phyloP scores from a whole-genome alignment of 2,888 invertebrate genomes.

The Cephus pygmeus region DNA sequence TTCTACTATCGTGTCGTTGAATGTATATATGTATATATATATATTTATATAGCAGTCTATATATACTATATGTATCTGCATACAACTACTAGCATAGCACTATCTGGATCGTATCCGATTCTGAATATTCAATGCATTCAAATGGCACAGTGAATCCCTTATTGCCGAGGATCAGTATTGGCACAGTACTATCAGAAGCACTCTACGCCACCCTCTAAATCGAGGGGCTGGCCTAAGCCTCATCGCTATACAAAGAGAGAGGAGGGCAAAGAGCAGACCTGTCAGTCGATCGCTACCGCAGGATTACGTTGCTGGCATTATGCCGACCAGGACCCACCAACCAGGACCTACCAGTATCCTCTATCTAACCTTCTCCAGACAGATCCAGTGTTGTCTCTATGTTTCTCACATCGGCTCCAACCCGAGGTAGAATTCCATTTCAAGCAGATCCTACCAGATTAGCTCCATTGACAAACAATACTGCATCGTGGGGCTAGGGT shows the following conservation, averaged over 20 bases:
- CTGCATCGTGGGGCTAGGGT: conserved; percentile 31
- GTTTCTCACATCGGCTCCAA: conserved; percentile 22
- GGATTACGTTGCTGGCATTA: conserved; percentile 44
- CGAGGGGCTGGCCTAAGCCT: conserved; percentile 2
- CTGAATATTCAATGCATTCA: conserved; percentile 16
- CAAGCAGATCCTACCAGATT: conserved; percentile 37
- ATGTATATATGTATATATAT: background rate
- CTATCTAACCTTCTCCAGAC: conserved; percentile 1
- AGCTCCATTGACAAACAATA: conserved; percentile 46
- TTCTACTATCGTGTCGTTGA: background rate
- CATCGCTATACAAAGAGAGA: conserved; percentile 22
- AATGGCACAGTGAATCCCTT: conserved; percentile 10
- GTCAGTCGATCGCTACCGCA: conserved; percentile 38
- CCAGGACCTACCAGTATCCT: background rate
- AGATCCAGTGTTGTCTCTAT: conserved; percentile 12
- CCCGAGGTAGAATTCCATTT: conserved; percentile 39
- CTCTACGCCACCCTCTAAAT: conserved; percentile 1
- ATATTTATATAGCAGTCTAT: background rate
- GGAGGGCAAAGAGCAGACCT: conserved; percentile 18
- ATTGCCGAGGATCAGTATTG: conserved; percentile 4
- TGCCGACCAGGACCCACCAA: conserved; percentile 20
- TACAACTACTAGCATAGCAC: background rate
- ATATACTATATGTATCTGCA: too few species aligned
- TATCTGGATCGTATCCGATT: conserved; percentile 2
- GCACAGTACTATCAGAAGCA: conserved; percentile 2